Conservation (phyloP, 2,797 vertebrate species). For the Sebastes nivosus region DNA sequence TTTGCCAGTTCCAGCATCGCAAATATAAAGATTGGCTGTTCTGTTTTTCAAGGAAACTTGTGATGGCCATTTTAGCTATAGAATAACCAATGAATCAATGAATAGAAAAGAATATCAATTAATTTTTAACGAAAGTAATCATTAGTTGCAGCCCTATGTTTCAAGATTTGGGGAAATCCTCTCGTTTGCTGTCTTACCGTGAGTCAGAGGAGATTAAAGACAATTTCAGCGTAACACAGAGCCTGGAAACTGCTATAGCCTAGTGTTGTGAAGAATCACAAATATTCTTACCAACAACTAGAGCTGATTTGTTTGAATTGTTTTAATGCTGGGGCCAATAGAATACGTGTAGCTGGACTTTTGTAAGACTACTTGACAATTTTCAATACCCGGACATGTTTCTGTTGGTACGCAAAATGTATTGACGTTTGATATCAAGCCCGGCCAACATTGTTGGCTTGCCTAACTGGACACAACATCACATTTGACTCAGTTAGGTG, state of each 20-base stretch:
- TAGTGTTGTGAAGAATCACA: background rate
- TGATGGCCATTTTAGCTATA: background rate
- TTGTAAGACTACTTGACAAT: too few species aligned
- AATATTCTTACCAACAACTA: background rate
- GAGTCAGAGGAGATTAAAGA: background rate
- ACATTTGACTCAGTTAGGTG: too few species aligned
- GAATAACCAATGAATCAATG: background rate
- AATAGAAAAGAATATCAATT: background rate
- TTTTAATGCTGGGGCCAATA: background rate
- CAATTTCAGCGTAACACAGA: background rate
- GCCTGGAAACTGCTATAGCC: background rate
- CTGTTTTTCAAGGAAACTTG: background rate
- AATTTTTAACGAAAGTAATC: background rate
- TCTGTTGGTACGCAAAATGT: background rate
- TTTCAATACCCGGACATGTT: too few species aligned
- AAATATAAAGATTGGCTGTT: background rate
- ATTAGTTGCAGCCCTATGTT: background rate
- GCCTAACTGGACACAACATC: background rate
- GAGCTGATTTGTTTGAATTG: background rate
- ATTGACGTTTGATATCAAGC: background rate
- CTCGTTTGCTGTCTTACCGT: background rate
- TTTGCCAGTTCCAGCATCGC: background rate
- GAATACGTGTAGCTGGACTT: too few species aligned
- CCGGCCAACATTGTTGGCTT: background rate
- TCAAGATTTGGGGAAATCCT: background rate